These are phyloP conservation scores for Leucozona laternaria DNA, from an alignment of 2,888 invertebrate genomes.

Conservation along the genomic window DNA sequence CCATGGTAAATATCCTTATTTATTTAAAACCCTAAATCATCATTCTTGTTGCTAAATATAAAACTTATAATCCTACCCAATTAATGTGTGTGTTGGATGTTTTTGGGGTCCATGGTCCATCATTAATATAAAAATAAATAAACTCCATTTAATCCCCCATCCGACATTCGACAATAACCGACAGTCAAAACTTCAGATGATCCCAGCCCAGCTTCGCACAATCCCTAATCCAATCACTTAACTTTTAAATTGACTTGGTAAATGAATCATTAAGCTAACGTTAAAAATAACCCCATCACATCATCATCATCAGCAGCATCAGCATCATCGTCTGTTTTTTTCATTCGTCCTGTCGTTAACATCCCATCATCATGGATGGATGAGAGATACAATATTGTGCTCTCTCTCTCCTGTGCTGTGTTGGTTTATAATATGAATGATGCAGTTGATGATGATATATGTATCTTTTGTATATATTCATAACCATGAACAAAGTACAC, in stretches of 20 bases:
- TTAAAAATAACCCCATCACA: slow-evolving; percentile 49
- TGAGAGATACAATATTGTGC: not conserved
- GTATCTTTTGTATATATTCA: not conserved
- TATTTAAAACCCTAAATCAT: not conserved
- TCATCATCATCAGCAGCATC: slow-evolving; percentile 15
- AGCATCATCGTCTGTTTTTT: not conserved
- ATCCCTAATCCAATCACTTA: slow-evolving; percentile 70
- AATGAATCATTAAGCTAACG: slow-evolving; percentile 65
- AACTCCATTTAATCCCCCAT: slow-evolving; percentile 16
- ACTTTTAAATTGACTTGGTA: slow-evolving; percentile 69
- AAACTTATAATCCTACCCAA: slow-evolving; percentile 20
- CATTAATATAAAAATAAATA: not conserved
- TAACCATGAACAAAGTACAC: slow-evolving; percentile 37
- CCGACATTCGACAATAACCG: too few relatives aligned
- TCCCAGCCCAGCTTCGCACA: slow-evolving; percentile 17
- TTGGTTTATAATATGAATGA: not conserved
- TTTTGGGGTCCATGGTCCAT: too few relatives aligned
- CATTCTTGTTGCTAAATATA: not conserved
- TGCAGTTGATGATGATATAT: slow-evolving; percentile 27
- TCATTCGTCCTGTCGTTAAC: slow-evolving; percentile 11
- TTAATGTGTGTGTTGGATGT: slow-evolving; percentile 4
- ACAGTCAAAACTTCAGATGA: slow-evolving; percentile 47
- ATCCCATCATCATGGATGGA: not conserved
- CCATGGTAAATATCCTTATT: not conserved
- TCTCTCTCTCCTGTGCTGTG: not conserved